Percentiles rank a stretch among this genome's conserved stretches.
Conservation (phyloP, 2,113 vertebrate species). For the Ptilonorhynchus violaceus region DNA sequence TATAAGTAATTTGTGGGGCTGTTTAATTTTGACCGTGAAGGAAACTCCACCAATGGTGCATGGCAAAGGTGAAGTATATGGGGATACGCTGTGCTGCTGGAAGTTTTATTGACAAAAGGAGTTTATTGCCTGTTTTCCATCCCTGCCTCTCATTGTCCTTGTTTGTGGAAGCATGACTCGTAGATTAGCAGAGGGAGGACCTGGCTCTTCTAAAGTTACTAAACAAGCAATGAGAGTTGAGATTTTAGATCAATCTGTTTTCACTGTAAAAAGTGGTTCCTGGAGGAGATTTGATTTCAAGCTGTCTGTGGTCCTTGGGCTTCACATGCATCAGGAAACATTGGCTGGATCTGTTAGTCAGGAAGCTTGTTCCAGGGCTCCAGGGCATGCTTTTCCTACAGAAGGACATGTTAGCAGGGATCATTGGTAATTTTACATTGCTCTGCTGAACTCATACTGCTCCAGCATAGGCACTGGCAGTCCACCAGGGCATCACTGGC, state of each 20-base stretch:
- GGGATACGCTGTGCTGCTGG: background rate
- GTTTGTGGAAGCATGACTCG: conserved; percentile 17
- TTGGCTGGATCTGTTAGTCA: background rate
- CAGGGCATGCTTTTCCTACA: background rate
- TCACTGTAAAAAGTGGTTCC: background rate
- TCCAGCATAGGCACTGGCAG: background rate
- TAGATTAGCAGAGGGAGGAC: background rate
- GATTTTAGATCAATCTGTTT: conserved; percentile 33
- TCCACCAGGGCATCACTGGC: background rate
- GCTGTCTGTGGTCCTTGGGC: background rate
- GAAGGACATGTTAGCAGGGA: background rate
- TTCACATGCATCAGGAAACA: background rate
- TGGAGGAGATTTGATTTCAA: conserved; percentile 15
- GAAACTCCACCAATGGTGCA: background rate
- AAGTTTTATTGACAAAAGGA: conserved; percentile 19
- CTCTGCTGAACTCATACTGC: background rate
- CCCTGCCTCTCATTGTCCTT: conserved; percentile 18
- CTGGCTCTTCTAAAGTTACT: background rate
- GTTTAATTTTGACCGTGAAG: background rate
- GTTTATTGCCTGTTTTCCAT: conserved; percentile 28
- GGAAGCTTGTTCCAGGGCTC: background rate
- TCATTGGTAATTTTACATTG: fast-evolving
- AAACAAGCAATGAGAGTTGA: background rate
- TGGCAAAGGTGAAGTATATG: background rate
- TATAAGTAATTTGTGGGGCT: background rate